phyloP scores from a whole-genome alignment of 2,797 vertebrate species.

The Pseudotriccus pelzelni region DNA sequence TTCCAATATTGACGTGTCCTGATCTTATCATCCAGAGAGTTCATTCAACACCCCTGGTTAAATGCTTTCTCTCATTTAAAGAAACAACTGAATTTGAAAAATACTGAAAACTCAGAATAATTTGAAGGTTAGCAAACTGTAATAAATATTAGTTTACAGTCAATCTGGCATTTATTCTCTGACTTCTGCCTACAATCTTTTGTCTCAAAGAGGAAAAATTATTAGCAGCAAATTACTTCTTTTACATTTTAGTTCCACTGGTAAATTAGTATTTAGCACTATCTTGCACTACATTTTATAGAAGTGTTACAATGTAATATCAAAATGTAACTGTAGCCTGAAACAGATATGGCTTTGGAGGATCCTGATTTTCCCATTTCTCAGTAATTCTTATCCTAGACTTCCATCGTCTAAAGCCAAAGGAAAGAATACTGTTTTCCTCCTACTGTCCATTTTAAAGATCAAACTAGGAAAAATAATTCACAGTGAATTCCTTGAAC shows the following conservation, averaged over 20 bases:
- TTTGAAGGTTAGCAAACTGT: slow-evolving; percentile 13
- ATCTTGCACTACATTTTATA: slow-evolving; percentile 16
- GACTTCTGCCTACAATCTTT: background rate
- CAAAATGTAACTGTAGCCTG: background rate
- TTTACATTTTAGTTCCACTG: background rate
- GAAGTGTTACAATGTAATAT: background rate
- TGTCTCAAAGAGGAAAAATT: slow-evolving; percentile 22
- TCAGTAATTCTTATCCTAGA: background rate
- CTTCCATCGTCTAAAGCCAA: background rate
- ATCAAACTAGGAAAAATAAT: background rate
- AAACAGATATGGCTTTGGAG: background rate
- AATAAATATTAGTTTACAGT: slow-evolving; percentile 29
- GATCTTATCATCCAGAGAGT: background rate
- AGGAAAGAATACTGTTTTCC: background rate
- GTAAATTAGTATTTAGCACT: background rate
- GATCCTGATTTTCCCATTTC: background rate
- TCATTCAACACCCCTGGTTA: background rate
- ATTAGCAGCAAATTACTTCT: background rate
- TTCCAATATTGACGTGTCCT: background rate
- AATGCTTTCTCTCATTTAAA: slow-evolving; percentile 8
- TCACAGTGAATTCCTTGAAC: background rate
- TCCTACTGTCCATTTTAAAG: background rate
- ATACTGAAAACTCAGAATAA: slow-evolving; percentile 16
- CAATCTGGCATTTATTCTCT: background rate
- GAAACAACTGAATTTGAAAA: slow-evolving; percentile 13